phyloP scores from a whole-genome alignment of 2,113 vertebrate genomes.

The Heterochromis multidens region DNA sequence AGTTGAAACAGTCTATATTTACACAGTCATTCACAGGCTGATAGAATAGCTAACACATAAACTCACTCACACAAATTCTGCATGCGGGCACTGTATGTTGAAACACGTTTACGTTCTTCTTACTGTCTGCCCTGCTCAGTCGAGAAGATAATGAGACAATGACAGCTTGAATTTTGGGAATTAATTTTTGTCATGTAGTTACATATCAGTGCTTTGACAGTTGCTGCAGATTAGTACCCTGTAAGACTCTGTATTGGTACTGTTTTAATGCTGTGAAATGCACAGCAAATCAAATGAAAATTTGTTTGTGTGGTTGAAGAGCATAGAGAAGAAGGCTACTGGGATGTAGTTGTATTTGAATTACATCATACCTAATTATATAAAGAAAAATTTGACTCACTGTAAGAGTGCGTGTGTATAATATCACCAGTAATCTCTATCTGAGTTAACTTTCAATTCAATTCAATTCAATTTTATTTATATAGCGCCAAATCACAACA shows the following conservation, averaged over 20 bases:
- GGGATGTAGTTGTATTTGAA: neutral
- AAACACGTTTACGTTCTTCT: neutral
- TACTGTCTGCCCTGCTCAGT: neutral
- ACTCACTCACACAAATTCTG: slow-evolving; percentile 26
- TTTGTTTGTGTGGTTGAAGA: neutral
- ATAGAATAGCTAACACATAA: slow-evolving; percentile 56
- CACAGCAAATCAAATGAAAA: neutral
- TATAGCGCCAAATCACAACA: too few species aligned
- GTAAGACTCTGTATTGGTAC: neutral
- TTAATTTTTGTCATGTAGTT: neutral
- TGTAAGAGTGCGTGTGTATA: too few species aligned
- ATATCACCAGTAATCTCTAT: too few species aligned
- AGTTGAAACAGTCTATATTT: slow-evolving; percentile 68
- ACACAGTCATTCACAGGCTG: slow-evolving; percentile 54
- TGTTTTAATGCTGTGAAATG: neutral
- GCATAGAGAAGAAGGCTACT: neutral
- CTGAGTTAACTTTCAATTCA: too few species aligned
- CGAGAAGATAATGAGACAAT: neutral
- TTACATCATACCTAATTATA: neutral
- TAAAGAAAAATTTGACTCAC: accelerated
- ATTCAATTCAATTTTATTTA: too few species aligned
- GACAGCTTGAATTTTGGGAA: neutral
- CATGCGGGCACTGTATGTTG: neutral
- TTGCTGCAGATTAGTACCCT: neutral
- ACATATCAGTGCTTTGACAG: neutral